phyloP scores from a whole-genome alignment of 1,140 invertebrate genomes.

The Pseudobourletiella spinata region DNA sequence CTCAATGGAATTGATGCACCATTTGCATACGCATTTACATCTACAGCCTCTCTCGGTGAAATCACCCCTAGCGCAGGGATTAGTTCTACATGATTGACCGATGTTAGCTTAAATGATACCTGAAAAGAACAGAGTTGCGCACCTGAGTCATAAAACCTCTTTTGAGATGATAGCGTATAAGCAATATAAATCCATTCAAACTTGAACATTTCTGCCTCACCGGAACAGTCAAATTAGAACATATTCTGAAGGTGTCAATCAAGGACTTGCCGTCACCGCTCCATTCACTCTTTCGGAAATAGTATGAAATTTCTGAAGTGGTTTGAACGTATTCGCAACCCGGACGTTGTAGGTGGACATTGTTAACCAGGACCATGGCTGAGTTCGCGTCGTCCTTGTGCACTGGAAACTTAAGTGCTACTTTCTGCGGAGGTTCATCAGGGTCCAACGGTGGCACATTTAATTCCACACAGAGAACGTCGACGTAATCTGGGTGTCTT shows the following conservation, averaged over 20 bases:
- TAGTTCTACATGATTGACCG: not conserved
- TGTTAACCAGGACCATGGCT: not conserved
- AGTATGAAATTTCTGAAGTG: not conserved
- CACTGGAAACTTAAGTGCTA: not conserved
- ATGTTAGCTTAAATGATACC: not conserved
- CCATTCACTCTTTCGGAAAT: not conserved
- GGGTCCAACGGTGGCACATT: no score
- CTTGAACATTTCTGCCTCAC: not conserved
- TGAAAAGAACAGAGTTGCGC: not conserved
- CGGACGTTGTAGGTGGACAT: not conserved
- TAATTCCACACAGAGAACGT: no score
- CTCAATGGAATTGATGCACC: not conserved
- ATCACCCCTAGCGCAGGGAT: not conserved
- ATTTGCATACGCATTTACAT: not conserved
- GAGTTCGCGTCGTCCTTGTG: not conserved
- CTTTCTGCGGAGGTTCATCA: no score
- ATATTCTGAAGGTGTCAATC: not conserved
- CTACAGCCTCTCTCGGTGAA: not conserved
- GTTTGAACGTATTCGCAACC: not conserved
- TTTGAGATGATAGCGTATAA: not conserved
- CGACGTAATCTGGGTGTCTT: no score
- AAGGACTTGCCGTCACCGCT: not conserved
- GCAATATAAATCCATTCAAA: not conserved
- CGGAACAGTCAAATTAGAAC: not conserved
- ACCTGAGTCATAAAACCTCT: not conserved